Base-by-base conservation (phyloP, 2,888 invertebrate genomes). In the Drosophila peninsularis region DNA sequence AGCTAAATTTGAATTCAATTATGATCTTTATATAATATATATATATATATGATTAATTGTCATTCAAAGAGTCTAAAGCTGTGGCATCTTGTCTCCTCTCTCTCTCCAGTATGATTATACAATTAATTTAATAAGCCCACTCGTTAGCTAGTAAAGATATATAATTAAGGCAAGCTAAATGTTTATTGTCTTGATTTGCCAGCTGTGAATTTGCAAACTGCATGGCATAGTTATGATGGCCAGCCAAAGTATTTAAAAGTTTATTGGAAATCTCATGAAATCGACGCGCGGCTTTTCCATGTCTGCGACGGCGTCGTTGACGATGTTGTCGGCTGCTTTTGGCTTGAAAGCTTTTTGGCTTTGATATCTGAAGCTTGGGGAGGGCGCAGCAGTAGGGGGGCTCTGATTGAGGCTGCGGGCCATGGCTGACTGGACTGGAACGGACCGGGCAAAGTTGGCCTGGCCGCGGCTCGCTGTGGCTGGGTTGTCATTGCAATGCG, bases 341-440 rank as follows among this genome's bases (percentile, higher is more conserved):
- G 78, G 81, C 49, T 74, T 75, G 78, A 82, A 82, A 82, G 82
- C 86, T 76, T 83, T 83, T 83, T 72, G 76, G 83, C 62, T 81
- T 75, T 74, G 82, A 82, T 80, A 75, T 78, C 80, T 63, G 65
- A 57, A 17, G 37, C 36, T 10, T 6, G 52, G 24, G 32, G 30
- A 37, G 24, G 32, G 30, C 24, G 41, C 34, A 9, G 11, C n/a
- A 32, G 44, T 24, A 10, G 17, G 36, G 36, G 32, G 37, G 17
- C 45, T 63, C 34, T 64, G 64, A 64, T 66, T 66, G 73, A 61
- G 71, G 75, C 82, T 82, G 78, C 83, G 66, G 79, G 84, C 82
- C 71, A 85, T 73, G 75, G 74, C 71, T 71, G 71, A 75, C 71
- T 78, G 75, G 73, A 76, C 67, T 63, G 70, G 58, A 75, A 34